These are phyloP conservation scores for Oxyura jamaicensis DNA, from an alignment of 2,113 vertebrate species.

Conservation along the genomic window DNA sequence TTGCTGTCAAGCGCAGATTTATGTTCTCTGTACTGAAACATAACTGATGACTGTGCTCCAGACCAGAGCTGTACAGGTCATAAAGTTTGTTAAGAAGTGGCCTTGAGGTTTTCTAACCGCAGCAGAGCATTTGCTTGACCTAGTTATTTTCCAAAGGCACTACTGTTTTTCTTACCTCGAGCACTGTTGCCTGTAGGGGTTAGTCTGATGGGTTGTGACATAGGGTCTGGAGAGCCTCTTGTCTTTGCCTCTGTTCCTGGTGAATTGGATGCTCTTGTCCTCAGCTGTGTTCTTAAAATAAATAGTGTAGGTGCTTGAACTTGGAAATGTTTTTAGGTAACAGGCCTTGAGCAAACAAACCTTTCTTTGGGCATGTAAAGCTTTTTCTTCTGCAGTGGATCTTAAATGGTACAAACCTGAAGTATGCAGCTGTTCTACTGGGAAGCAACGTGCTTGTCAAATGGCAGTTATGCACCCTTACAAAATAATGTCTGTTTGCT, in stretches of 20 bases:
- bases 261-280: background rate
- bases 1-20: background rate
- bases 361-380: background rate
- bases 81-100: background rate
- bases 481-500: background rate
- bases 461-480: background rate
- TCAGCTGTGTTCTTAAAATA: background rate
- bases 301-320: background rate
- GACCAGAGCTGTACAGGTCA: background rate
- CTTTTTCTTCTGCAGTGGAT: background rate
- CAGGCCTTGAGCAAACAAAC: background rate
- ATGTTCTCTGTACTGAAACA: background rate
- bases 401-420: background rate
- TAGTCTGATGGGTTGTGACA: background rate
- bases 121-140: constrained; percentile 1
- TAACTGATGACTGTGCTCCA: background rate
- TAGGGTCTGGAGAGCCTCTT: background rate
- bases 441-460: background rate
- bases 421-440: background rate
- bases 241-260: background rate
- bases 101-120: background rate
- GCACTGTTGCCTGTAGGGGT: background rate
- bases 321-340: background rate
- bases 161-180: constrained; percentile 19
- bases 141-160: constrained; percentile 16